Conservation (phyloP, 2,113 vertebrate species). For the Larimichthys crocea region DNA sequence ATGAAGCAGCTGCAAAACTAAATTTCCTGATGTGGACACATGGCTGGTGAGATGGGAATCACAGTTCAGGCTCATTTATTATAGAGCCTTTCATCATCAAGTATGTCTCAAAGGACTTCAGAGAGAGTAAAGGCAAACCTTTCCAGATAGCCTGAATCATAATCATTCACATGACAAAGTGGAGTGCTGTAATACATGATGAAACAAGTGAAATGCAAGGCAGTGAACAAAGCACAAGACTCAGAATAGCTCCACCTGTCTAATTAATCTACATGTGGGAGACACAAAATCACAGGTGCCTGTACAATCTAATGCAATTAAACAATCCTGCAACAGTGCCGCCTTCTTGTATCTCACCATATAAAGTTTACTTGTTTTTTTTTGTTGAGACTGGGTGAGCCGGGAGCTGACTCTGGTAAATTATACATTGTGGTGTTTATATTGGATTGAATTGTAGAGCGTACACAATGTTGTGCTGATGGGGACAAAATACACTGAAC, state of each 20-base stretch:
- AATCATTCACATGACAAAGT: constrained; percentile 61
- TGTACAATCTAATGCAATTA: constrained; percentile 7
- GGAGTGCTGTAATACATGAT: constrained; percentile 72
- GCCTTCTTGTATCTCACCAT: neutral
- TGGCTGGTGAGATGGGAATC: constrained; percentile 32
- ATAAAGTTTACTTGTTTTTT: neutral
- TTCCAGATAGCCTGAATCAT: constrained; percentile 51
- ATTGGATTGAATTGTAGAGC: no score
- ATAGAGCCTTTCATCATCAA: constrained; percentile 59
- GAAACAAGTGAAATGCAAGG: constrained; percentile 68
- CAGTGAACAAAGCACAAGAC: constrained; percentile 36
- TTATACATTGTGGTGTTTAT: no score
- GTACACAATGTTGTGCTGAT: no score
- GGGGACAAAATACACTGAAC: no score
- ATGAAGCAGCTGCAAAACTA: neutral
- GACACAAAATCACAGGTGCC: constrained; percentile 29
- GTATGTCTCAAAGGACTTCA: constrained; percentile 50
- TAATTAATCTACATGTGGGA: constrained; percentile 40
- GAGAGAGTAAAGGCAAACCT: constrained; percentile 33
- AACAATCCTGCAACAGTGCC: constrained; percentile 19
- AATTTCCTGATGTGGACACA: constrained; percentile 25
- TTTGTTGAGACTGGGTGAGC: neutral
- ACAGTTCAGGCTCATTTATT: constrained; percentile 51
- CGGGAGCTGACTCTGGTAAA: no score
- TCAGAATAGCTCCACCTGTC: constrained; percentile 2